Evolutionary conservation across 2,888 invertebrate genomes (phyloP).

Genomic region (Clepsis dumicolana): DNA sequence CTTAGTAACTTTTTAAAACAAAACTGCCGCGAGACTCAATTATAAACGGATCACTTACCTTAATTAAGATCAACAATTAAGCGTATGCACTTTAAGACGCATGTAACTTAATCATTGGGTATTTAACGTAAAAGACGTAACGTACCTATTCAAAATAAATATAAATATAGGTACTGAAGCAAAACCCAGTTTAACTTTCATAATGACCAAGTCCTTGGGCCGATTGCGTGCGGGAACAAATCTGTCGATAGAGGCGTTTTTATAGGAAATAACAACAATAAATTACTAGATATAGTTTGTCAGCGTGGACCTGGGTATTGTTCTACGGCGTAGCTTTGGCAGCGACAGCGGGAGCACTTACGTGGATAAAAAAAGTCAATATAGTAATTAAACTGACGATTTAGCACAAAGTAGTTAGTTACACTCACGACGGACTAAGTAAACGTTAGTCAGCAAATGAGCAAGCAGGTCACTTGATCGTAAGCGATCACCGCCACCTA

Average conservation of each 20-base stretch:
- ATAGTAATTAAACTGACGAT: background rate
- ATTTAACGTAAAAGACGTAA: too few relatives aligned
- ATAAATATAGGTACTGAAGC: background rate
- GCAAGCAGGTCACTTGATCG: too few relatives aligned
- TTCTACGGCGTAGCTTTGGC: slow-evolving; percentile 21
- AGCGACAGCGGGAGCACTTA: slow-evolving; percentile 14
- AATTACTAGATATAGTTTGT: slow-evolving; percentile 53
- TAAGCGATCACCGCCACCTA: too few relatives aligned
- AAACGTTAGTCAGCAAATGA: too few relatives aligned
- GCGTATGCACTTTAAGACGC: too few relatives aligned
- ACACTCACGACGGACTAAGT: background rate
- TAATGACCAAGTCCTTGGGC: slow-evolving; percentile 62
- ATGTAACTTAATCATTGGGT: too few relatives aligned
- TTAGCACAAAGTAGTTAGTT: background rate
- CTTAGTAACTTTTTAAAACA: too few relatives aligned
- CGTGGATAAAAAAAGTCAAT: background rate
- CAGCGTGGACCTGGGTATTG: slow-evolving; percentile 42
- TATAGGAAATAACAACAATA: slow-evolving; percentile 54
- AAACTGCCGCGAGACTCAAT: too few relatives aligned
- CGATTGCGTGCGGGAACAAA: slow-evolving; percentile 57
- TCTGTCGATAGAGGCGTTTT: slow-evolving; percentile 27
- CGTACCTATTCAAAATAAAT: background rate
- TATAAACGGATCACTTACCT: too few relatives aligned
- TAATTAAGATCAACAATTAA: too few relatives aligned
- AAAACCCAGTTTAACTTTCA: slow-evolving; percentile 19